Evolutionary conservation across 2,797 vertebrate species (phyloP), one percentile per base, ranked within the genome.

Genomic region (Phyllotis vaccarum): DNA sequence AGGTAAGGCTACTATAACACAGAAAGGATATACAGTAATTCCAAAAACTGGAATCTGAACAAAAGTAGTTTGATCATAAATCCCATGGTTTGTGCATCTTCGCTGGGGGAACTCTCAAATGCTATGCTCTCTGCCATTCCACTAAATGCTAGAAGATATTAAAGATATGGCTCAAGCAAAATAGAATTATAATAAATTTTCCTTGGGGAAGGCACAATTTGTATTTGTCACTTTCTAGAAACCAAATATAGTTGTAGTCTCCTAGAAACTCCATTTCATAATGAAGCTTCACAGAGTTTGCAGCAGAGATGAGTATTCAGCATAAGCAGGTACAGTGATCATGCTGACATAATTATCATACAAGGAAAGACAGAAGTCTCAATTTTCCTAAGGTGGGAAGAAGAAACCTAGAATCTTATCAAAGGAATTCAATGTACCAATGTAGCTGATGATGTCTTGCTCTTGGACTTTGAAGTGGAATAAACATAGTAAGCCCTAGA

Each of bases 321-420:
- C 9, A 72, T 58, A 46, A 27, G 6, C 9, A 66, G 27, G 21
- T 60, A 60, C 24, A 89, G 31, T 58, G 66, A 89, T 90, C 27
- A 58, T 13, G 14, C 62, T 58, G 49, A 52, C 43, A 58, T 89
- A 24, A 86, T n/a, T 92, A 34, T 16, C 46, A 86, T 88, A 72
- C 14, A 93, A 87, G 62, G 56, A 89, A 74, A 54, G 8, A 16
- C 46, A 82, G n/a, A 94, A 54, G 8, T 72, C 62, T 86, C 82
- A 12, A 66, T 66, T 75, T 83, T 95, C 83, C 43, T 82, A 95
- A 81, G 46, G 89, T 94, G 83, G 49, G 91, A 79, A 86, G 91
- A 79, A 86, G n/a, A 86, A 93, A 89, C 34, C 10, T 24, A 10
- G 75, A 13, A 11, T 93, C 56, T 83, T 22, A 40, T 79, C 8